Conservation (phyloP, 1,140 invertebrate genomes). For the Ridgeia piscesae region DNA sequence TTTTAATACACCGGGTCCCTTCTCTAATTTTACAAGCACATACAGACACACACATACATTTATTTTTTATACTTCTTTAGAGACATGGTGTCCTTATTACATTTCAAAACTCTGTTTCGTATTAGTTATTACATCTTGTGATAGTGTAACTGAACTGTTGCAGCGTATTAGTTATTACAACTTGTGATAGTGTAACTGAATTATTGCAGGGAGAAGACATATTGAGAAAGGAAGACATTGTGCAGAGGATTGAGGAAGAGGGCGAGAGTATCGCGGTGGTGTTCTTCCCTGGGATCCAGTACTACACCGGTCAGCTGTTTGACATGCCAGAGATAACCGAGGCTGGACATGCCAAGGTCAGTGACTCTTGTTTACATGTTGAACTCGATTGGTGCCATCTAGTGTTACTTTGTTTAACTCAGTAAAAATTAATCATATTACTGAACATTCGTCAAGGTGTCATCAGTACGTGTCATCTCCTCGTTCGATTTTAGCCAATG, state of each 20-base stretch:
- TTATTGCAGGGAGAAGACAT: conserved; percentile 12
- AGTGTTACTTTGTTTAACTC: no score
- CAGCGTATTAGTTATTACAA: no score
- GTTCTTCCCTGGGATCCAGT: conserved; percentile 66
- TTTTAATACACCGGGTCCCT: no score
- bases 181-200: background rate
- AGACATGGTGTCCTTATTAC: background rate
- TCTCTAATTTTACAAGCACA: no score
- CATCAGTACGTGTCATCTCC: no score
- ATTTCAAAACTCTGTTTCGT: background rate
- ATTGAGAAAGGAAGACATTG: conserved; percentile 57
- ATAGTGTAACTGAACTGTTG: background rate
- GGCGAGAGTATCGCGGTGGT: conserved; percentile 64
- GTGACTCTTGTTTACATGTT: background rate
- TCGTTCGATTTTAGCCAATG: no score
- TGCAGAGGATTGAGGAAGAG: conserved; percentile 61
- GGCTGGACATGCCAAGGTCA: conserved; percentile 61
- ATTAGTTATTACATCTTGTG: background rate
- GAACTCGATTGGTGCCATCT: background rate
- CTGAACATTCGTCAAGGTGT: no score
- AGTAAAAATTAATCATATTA: no score
- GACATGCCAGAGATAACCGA: conserved; percentile 63
- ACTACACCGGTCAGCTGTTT: conserved; percentile 69
- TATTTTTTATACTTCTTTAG: no score
- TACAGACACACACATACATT: no score